Base-by-base conservation (phyloP, 2,888 invertebrate species). In the Caenorhabditis sp. region DNA sequence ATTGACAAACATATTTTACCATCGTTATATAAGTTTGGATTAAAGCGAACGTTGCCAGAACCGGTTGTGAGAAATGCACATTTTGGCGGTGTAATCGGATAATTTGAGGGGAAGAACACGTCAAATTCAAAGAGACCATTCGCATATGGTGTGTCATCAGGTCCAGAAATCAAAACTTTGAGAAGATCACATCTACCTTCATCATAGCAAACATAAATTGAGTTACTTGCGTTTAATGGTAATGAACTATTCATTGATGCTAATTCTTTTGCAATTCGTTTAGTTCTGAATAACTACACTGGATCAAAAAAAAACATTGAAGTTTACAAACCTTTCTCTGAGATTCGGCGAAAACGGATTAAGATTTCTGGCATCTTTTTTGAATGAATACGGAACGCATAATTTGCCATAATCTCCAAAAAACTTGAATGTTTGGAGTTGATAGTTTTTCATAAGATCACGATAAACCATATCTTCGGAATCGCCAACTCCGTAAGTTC, bases 131-230 rank as follows among this genome's bases (percentile, higher is more conserved):
- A 90, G 61, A 89, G 88, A 3, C 90, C 90, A 57, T 90, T 90
- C 85, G 91, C 91, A 79, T 92, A 92, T 1, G 92, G 92, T 5
- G 92, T 92, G 78, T 91, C 91, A 86, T 91, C 36, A 90, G 86
- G 86, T 51, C 86, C 86, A 23, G 82, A 81, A n/a, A 86, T 86
- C 5, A 86, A 68, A 6, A 85, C 84, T 62, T 86, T 86, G 64
- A 86, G 74, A 21, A 86, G 83, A 62, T 86, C 86, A 65, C 82
- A 83, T 19, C 87, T 74, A 17, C 83, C 72, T 58, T 87, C 87
- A 68, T 87, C 87, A 58, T 87, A 83, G 62, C 85, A 86, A 6
- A 87, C 84, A 63, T 85, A 87, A 54, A 87, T 88, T 53, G 82
- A 78, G 76, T 85, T 88, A 68, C 79, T 79, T 8, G 81, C 81